These are phyloP conservation scores for Microctenopoma lineatum DNA, from an alignment of 2,797 vertebrate genomes.

Conservation along the genomic window DNA sequence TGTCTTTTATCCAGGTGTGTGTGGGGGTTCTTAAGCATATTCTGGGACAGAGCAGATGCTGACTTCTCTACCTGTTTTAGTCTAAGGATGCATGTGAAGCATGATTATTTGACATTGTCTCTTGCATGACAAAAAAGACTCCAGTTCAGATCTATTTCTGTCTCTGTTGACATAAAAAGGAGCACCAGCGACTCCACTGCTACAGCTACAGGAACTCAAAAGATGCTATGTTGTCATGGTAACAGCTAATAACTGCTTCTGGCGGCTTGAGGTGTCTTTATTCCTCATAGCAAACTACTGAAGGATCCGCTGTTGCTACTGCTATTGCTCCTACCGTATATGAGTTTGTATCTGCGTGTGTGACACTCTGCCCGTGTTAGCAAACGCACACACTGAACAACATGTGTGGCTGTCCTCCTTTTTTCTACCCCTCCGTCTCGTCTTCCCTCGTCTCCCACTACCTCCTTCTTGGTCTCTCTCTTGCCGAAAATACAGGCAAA, in stretches of 20 bases:
- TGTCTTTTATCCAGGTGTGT: slow-evolving; percentile 7
- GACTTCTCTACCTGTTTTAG: slow-evolving; percentile 27
- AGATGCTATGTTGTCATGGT: slow-evolving; percentile 83
- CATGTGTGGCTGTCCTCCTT: slow-evolving; percentile 59
- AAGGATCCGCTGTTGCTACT: slow-evolving; percentile 57
- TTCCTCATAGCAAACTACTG: slow-evolving; percentile 69
- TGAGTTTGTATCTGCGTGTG: slow-evolving; percentile 10
- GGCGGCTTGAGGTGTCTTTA: slow-evolving; percentile 76
- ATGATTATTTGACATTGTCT: slow-evolving; percentile 52
- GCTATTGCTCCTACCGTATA: slow-evolving; percentile 44
- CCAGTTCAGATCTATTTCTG: slow-evolving; percentile 74
- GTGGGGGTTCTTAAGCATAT: slow-evolving; percentile 3
- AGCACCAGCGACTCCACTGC: slow-evolving; percentile 64
- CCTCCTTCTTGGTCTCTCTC: slow-evolving; percentile 16
- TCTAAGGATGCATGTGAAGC: slow-evolving; percentile 16
- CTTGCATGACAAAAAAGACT: slow-evolving; percentile 54
- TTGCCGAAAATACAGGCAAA: slow-evolving; percentile 43
- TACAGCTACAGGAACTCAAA: slow-evolving; percentile 66
- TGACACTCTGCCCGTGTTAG: slow-evolving; percentile 10
- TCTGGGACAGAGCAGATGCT: slow-evolving; percentile 2
- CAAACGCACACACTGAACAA: slow-evolving; percentile 21
- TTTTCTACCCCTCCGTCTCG: slow-evolving; percentile 39
- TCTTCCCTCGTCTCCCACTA: slow-evolving; percentile 36
- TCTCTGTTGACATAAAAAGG: slow-evolving; percentile 72
- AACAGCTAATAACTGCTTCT: slow-evolving; percentile 81